These are phyloP conservation scores for Xiphydria camelus DNA, from an alignment of 2,888 invertebrate genomes.

Conservation along the genomic window DNA sequence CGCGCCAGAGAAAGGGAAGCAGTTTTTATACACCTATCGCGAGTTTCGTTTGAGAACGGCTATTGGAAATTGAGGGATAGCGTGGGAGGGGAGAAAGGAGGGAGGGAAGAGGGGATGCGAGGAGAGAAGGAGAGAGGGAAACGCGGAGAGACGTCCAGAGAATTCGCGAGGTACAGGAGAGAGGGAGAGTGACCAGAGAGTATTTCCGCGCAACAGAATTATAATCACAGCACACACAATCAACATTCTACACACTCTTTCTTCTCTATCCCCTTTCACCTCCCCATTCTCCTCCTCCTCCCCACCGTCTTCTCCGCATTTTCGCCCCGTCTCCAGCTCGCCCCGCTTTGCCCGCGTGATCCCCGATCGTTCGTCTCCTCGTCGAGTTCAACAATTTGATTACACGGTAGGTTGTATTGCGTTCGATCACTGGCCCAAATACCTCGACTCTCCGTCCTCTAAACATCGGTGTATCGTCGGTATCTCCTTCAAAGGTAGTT, in stretches of 20 bases:
- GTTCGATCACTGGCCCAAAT: slow-evolving; percentile 44
- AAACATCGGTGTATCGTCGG: slow-evolving; percentile 23
- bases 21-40: too few relatives aligned
- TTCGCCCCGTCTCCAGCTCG: background rate
- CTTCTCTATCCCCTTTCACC: slow-evolving; percentile 4
- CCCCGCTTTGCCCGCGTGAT: background rate
- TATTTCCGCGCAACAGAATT: slow-evolving; percentile 34
- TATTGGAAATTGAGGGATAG: too few relatives aligned
- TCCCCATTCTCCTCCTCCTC: slow-evolving; percentile 1
- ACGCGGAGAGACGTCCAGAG: too few relatives aligned
- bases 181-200: too few relatives aligned
- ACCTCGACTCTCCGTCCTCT: slow-evolving; percentile 21
- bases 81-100: slow-evolving; percentile 6
- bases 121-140: slow-evolving; percentile 15
- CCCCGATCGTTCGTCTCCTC: too few relatives aligned
- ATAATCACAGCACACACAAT: slow-evolving; percentile 48
- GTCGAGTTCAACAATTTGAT: slow-evolving; percentile 31
- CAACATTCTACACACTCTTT: slow-evolving; percentile 37
- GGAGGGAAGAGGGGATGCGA: slow-evolving; percentile 13
- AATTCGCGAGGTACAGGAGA: too few relatives aligned
- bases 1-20: too few relatives aligned
- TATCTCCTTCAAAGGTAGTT: slow-evolving; percentile 14
- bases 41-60: too few relatives aligned
- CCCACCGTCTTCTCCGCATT: slow-evolving; percentile 5
- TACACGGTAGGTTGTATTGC: slow-evolving; percentile 44